These are phyloP conservation scores for Malacosoma neustria DNA, from an alignment of 2,888 invertebrate species.

Conservation along the genomic window DNA sequence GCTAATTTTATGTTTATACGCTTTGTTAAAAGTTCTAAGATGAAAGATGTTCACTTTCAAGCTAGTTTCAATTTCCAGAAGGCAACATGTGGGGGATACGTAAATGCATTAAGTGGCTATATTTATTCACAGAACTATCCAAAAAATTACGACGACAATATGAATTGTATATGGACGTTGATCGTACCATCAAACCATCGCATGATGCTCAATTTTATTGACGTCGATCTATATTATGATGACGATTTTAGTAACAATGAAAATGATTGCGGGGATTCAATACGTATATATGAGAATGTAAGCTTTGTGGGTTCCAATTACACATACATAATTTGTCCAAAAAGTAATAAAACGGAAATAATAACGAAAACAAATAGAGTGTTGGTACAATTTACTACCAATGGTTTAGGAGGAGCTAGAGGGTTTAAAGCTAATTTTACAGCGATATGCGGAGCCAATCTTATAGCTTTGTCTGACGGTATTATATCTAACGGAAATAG, in stretches of 20 bases:
- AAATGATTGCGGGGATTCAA: slow-evolving; percentile 31
- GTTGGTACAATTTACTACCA: slow-evolving; percentile 78
- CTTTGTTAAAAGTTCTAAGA: slow-evolving; percentile 75
- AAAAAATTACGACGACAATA: slow-evolving; percentile 80
- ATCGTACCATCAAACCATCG: slow-evolving; percentile 79
- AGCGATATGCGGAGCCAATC: slow-evolving; percentile 81
- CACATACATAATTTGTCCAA: slow-evolving; percentile 67
- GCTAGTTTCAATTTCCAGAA: slow-evolving; percentile 38
- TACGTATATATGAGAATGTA: slow-evolving; percentile 47
- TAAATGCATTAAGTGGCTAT: slow-evolving; percentile 74
- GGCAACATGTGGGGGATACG: slow-evolving; percentile 84
- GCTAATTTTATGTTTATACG: slow-evolving; percentile 81
- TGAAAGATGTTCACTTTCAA: slow-evolving; percentile 78
- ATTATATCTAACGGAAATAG: slow-evolving; percentile 54
- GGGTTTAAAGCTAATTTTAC: slow-evolving; percentile 86
- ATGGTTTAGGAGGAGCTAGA: slow-evolving; percentile 73
- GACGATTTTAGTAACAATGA: slow-evolving; percentile 60
- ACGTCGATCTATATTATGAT: slow-evolving; percentile 73
- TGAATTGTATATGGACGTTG: slow-evolving; percentile 87
- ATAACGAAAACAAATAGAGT: slow-evolving; percentile 77
- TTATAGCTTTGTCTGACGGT: slow-evolving; percentile 73
- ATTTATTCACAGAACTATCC: slow-evolving; percentile 91
- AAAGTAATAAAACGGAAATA: slow-evolving; percentile 37
- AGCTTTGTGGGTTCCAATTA: slow-evolving; percentile 39
- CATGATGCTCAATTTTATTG: slow-evolving; percentile 80